Base-by-base conservation (phyloP, 1,140 invertebrate genomes). In the Pomacea maculata region DNA sequence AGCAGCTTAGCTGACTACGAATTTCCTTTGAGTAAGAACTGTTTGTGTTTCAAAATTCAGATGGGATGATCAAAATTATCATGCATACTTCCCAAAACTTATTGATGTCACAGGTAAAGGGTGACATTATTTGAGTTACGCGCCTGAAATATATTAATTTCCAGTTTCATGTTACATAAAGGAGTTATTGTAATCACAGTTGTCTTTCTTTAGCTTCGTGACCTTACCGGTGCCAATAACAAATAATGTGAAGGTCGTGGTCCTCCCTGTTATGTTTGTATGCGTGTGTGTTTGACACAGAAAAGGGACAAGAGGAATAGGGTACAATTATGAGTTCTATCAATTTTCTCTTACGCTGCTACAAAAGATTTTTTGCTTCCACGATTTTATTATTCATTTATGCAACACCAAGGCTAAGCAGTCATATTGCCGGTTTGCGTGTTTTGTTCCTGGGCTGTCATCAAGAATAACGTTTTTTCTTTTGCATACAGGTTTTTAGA, bases 201-300 rank as follows among this genome's bases (percentile, higher is more conserved):
- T 55, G 17, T 80, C 25, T 75, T 65, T 67, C 34, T 64, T 52
- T 64, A 80, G 79, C 64, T 75, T 75, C 57, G 73, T 25, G 57
- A 61, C 57, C 57, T 61, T 61, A 61, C 57, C 8, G 57, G 8
- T 61, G 11, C 57, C 57, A 61, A 61, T 61, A 61, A 61, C 57
- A 61, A 75, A 55, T n/a, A 54, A 67, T 54, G 25, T 25, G 52
- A 71, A 67, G 68, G 34, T 73, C 21, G 10, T 75, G 14, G 57
- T 21, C 12, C 14, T 25, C 68, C n/a, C 12, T 25, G n/a, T 12
- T 70, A 1, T 70, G 68, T 70, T 25, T 70, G 68, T 70, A 21
- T 70, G 68, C 21, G 68, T 70, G 68, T 19, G 67, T 70, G 68
- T 70, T 25, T 70, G 68, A 29, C n/a, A 29, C 12, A 15, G 68